These are phyloP conservation scores for Channa argus DNA, from an alignment of 2,113 vertebrate genomes.

Conservation along the genomic window DNA sequence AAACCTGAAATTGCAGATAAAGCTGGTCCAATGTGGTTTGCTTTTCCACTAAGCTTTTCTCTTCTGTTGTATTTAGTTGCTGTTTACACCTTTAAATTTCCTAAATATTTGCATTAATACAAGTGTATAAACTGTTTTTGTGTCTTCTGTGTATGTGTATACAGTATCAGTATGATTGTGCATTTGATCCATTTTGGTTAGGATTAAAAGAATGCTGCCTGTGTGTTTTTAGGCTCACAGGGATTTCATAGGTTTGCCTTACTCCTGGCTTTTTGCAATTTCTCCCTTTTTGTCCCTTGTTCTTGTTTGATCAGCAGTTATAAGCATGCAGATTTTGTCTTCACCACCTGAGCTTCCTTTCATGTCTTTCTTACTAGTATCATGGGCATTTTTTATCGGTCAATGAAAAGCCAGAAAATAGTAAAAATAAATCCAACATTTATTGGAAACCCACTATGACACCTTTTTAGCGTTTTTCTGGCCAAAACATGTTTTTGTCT, in stretches of 20 bases:
- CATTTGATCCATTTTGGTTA: conserved; percentile 1
- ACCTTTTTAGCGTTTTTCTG: no score
- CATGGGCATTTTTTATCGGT: no score
- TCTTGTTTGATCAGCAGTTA: background rate
- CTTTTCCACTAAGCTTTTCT: no score
- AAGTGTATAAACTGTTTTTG: background rate
- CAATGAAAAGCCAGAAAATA: no score
- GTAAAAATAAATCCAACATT: no score
- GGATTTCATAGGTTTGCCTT: conserved; percentile 42
- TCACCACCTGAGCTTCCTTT: background rate
- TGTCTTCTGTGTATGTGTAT: background rate
- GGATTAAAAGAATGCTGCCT: conserved; percentile 28
- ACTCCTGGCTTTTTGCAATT: conserved; percentile 12
- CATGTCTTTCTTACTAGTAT: background rate
- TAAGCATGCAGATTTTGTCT: background rate
- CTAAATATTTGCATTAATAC: background rate
- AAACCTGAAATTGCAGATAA: no score
- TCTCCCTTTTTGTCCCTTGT: background rate
- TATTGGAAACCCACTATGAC: no score
- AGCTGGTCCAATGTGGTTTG: no score
- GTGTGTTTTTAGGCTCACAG: conserved; percentile 12
- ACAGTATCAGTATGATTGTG: background rate
- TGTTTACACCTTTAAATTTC: no score
- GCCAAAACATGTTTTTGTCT: no score
- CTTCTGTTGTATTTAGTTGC: no score